These are phyloP conservation scores for Leucophenga maculata DNA, from an alignment of 2,888 invertebrate species.

Conservation along the genomic window DNA sequence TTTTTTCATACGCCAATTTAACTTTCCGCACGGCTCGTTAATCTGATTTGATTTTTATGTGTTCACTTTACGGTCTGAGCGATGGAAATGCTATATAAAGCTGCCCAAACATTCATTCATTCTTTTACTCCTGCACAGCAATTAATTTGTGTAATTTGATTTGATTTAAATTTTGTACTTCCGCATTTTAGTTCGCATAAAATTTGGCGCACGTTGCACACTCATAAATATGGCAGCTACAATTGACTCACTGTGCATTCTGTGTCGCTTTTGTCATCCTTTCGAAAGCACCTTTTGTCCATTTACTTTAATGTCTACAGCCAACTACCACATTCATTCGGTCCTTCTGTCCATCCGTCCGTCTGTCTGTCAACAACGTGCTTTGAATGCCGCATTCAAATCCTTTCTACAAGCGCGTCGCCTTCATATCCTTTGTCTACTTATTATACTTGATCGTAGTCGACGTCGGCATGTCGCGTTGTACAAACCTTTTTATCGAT, in stretches of 20 bases:
- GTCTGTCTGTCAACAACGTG: conserved; percentile 14
- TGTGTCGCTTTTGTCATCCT: background rate
- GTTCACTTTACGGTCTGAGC: background rate
- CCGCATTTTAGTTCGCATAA: conserved; percentile 11
- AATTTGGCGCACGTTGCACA: conserved; percentile 6
- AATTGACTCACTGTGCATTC: conserved; percentile 1
- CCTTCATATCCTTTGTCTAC: too few species aligned
- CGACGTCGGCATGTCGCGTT: too few species aligned
- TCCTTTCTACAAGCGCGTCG: background rate
- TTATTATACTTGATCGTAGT: too few species aligned
- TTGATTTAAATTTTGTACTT: background rate
- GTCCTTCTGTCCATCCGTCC: background rate
- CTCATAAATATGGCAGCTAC: conserved; percentile 15
- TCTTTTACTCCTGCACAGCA: background rate
- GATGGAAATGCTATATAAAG: too few species aligned
- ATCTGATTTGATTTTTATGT: conserved; percentile 12
- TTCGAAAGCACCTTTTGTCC: background rate
- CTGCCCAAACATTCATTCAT: background rate
- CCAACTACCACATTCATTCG: background rate
- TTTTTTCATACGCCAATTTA: background rate
- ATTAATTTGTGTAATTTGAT: conserved; percentile 27
- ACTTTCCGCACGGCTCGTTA: conserved; percentile 2
- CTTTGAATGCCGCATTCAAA: conserved; percentile 22
- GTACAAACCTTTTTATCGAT: conserved; percentile 14
- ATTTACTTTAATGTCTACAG: background rate